Conservation (phyloP, 2,888 invertebrate species). For the Hirtodrosophila alboralis region DNA sequence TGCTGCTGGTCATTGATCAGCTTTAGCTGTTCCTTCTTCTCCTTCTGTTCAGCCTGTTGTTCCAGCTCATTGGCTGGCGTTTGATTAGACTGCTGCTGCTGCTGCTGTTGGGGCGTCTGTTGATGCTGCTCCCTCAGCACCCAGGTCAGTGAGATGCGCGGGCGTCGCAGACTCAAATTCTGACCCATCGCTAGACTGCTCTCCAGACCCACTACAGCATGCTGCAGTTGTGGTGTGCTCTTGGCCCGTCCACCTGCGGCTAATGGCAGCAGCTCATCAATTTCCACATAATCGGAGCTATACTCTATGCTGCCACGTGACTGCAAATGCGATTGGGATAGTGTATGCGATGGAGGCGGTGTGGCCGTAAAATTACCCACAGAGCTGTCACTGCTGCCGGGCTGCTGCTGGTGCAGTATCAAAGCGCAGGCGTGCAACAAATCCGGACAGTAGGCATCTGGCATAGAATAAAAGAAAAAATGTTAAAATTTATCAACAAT, state of each 20-base stretch:
- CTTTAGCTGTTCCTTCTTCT: constrained; percentile 33
- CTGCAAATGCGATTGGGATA: constrained; percentile 26
- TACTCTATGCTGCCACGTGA: constrained; percentile 55
- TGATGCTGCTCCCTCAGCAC: constrained; percentile 88
- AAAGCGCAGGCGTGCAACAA: constrained; percentile 82
- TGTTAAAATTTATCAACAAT: no score
- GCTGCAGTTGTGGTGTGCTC: constrained; percentile 75
- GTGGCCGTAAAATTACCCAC: constrained; percentile 79
- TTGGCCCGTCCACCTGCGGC: constrained; percentile 54
- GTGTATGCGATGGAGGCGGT: constrained; percentile 46
- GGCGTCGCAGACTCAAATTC: constrained; percentile 85
- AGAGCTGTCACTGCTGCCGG: constrained; percentile 78
- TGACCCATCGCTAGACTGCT: constrained; percentile 85
- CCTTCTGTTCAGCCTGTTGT: constrained; percentile 65
- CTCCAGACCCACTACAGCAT: constrained; percentile 62
- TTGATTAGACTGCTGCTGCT: constrained; percentile 85
- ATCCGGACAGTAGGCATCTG: constrained; percentile 83
- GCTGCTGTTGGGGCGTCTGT: no score
- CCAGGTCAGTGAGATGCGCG: constrained; percentile 91
- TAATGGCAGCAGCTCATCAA: constrained; percentile 74
- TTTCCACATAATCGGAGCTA: constrained; percentile 82
- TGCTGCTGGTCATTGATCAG: constrained; percentile 25
- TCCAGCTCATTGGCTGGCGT: constrained; percentile 85
- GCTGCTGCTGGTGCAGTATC: constrained; percentile 76
- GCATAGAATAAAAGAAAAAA: neutral